Percentiles rank a stretch among this genome's conserved stretches.
phyloP scores from a whole-genome alignment of 2,113 vertebrate species.

The Hipposideros armiger region DNA sequence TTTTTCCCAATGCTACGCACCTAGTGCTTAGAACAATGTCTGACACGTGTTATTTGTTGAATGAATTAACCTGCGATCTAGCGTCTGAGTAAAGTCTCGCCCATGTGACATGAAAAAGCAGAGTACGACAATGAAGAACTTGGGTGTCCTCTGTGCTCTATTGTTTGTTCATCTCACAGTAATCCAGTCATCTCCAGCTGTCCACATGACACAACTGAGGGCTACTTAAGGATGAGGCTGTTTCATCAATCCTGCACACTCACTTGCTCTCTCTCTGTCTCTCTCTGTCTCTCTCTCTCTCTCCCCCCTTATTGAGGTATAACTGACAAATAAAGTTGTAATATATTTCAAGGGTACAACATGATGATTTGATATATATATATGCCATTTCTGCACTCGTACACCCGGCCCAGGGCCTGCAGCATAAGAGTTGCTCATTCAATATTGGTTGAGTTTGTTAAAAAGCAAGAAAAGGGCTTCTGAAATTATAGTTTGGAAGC shows the following conservation, averaged over 20 bases:
- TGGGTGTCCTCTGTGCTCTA: not conserved
- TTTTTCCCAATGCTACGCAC: not conserved
- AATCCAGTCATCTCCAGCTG: not conserved
- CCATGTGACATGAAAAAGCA: not conserved
- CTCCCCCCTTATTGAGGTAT: not conserved
- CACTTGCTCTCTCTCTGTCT: not conserved
- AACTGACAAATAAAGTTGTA: not conserved
- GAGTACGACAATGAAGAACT: rapidly evolving
- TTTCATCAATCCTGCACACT: not conserved
- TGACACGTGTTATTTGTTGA: not conserved
- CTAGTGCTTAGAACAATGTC: not conserved
- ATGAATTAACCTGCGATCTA: not conserved
- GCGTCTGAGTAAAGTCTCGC: not conserved
- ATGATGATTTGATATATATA: not conserved
- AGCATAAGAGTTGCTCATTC: not conserved
- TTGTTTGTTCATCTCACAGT: rapidly evolving
- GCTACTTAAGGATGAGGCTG: not conserved
- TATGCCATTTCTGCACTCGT: too few relatives aligned
- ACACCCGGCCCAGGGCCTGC: not conserved
- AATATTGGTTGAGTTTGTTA: constrained; percentile 13
- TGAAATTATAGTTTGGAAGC: not conserved
- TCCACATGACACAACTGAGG: not conserved
- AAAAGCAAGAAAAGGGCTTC: not conserved
- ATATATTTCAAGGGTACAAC: not conserved
- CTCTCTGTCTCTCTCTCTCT: not conserved